These are phyloP conservation scores for Linurgus olivaceus DNA, from an alignment of 2,797 vertebrate genomes.

Conservation along the genomic window DNA sequence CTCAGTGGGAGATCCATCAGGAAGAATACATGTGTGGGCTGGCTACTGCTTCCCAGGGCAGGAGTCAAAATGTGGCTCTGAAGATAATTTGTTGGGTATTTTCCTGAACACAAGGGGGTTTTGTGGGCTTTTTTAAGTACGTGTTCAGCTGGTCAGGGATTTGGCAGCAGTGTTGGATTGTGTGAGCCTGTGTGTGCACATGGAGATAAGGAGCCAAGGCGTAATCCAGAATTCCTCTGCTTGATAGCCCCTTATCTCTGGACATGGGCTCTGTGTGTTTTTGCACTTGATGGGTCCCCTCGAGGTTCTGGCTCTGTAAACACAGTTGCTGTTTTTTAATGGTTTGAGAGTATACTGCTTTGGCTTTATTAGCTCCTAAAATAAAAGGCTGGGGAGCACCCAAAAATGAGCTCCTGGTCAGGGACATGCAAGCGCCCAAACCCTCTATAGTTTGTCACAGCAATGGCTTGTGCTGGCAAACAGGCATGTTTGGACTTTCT, in stretches of 20 bases:
- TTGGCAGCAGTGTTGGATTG: background rate
- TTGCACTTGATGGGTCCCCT: background rate
- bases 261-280: background rate
- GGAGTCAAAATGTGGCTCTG: background rate
- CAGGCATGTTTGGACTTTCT: background rate
- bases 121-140: background rate
- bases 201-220: background rate
- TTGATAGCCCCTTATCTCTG: slow-evolving; percentile 42
- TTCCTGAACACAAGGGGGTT: background rate
- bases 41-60: background rate
- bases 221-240: background rate
- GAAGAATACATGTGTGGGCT: background rate
- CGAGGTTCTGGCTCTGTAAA: background rate
- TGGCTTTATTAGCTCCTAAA: background rate
- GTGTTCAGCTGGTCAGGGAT: background rate
- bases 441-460: background rate
- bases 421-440: background rate
- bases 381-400: background rate
- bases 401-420: background rate
- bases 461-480: background rate
- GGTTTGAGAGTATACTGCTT: background rate
- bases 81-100: background rate
- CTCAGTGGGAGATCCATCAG: background rate
- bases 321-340: background rate
- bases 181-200: background rate